Percentiles rank a stretch among this genome's conserved stretches.
Evolutionary conservation across 1,140 invertebrate species (phyloP).

Genomic region (Drosophila parabipectinata): DNA sequence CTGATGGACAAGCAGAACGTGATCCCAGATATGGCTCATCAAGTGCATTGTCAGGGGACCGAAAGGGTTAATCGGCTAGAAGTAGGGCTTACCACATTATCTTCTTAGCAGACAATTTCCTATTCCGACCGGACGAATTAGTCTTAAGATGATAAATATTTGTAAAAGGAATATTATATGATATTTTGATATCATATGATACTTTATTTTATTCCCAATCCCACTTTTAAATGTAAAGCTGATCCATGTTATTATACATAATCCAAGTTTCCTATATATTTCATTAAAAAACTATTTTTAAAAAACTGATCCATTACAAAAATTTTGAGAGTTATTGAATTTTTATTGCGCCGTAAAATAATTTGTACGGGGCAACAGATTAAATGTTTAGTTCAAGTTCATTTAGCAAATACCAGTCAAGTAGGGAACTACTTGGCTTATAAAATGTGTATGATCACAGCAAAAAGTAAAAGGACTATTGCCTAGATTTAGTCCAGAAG

Average conservation of each 20-base stretch:
- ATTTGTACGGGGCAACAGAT: too few relatives aligned
- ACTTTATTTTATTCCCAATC: neutral
- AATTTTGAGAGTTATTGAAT: too few relatives aligned
- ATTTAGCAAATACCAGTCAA: neutral
- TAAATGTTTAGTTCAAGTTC: neutral
- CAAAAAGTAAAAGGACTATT: neutral
- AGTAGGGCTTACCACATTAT: slow-evolving; percentile 21
- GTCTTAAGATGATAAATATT: neutral
- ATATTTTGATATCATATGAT: slow-evolving; percentile 20
- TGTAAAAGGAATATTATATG: slow-evolving; percentile 11
- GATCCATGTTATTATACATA: neutral
- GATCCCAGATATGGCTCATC: slow-evolving; percentile 52
- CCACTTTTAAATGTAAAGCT: neutral
- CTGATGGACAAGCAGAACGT: slow-evolving; percentile 52
- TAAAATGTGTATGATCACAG: neutral
- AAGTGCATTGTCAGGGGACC: slow-evolving; percentile 39
- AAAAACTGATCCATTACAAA: too few relatives aligned
- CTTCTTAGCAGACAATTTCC: neutral
- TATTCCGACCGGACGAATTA: slow-evolving; percentile 5
- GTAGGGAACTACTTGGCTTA: neutral
- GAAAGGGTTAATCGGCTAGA: slow-evolving; percentile 48
- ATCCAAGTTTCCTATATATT: neutral
- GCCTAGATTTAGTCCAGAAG: neutral
- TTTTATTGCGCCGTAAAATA: too few relatives aligned
- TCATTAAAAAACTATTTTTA: too few relatives aligned